Percentiles rank a stretch among this genome's conserved stretches.
These are phyloP conservation scores for Malurus melanocephalus DNA, from an alignment of 2,113 vertebrate genomes.

Conservation along the genomic window DNA sequence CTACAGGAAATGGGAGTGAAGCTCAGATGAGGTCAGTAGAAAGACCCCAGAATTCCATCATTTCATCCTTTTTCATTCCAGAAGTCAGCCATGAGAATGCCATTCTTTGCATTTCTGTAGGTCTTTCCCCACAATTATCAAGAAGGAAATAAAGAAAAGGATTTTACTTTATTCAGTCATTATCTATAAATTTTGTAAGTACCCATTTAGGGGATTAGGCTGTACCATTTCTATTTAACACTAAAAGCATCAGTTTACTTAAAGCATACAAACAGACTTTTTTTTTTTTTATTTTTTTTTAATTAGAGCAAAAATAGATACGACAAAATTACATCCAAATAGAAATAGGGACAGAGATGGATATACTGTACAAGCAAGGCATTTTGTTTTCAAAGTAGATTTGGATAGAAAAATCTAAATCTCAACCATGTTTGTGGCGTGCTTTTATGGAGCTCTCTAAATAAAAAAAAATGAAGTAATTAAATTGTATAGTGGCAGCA, in stretches of 20 bases:
- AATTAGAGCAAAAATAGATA: neutral
- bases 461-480: neutral
- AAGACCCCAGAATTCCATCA: neutral
- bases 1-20: neutral
- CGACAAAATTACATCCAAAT: neutral
- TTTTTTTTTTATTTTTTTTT: neutral
- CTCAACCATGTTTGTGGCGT: neutral
- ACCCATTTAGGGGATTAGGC: rapidly evolving
- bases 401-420: neutral
- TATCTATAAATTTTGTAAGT: neutral
- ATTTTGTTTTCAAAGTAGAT: neutral
- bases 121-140: neutral
- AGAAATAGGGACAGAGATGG: neutral
- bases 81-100: neutral
- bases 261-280: neutral
- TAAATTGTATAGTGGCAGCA: neutral
- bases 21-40: neutral
- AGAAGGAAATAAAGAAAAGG: neutral
- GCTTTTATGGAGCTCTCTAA: neutral
- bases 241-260: neutral
- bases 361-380: neutral
- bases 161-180: neutral
- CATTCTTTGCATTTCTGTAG: neutral
- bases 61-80: neutral
- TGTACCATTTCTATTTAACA: neutral